These are phyloP conservation scores for Andrena cerasifolii DNA, from an alignment of 1,140 invertebrate genomes.

Conservation along the genomic window DNA sequence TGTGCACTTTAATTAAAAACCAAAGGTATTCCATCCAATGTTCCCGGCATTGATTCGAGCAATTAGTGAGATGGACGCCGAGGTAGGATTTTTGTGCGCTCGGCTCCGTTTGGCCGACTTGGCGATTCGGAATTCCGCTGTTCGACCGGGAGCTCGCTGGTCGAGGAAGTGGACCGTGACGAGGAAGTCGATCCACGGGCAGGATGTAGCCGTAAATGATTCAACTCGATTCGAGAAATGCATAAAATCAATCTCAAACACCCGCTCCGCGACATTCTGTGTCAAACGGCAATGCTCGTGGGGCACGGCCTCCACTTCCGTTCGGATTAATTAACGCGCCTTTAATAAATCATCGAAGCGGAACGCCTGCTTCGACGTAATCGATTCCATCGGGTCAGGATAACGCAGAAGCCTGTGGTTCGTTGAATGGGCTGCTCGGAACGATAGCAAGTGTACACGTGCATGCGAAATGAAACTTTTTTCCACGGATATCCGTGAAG, in stretches of 20 bases:
- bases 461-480: neutral
- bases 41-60: neutral
- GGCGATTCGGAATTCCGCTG: neutral
- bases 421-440: neutral
- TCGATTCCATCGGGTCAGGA: conserved; percentile 20
- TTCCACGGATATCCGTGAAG: too few species aligned
- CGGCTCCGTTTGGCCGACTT: too few species aligned
- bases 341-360: conserved; percentile 18
- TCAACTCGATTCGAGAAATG: conserved; percentile 17
- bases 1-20: neutral
- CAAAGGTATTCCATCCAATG: neutral
- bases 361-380: conserved; percentile 19
- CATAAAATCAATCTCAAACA: conserved; percentile 34
- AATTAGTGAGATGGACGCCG: neutral
- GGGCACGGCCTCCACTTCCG: neutral
- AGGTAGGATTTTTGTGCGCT: neutral
- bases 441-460: neutral
- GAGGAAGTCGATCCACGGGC: conserved; percentile 1
- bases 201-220: neutral
- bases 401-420: neutral
- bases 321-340: conserved; percentile 20
- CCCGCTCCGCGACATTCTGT: neutral
- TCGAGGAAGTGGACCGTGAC: neutral
- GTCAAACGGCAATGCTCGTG: neutral
- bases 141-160: too few species aligned